These are phyloP conservation scores for Pristionchus fissidentatus DNA, from an alignment of 2,888 invertebrate species.

Conservation along the genomic window DNA sequence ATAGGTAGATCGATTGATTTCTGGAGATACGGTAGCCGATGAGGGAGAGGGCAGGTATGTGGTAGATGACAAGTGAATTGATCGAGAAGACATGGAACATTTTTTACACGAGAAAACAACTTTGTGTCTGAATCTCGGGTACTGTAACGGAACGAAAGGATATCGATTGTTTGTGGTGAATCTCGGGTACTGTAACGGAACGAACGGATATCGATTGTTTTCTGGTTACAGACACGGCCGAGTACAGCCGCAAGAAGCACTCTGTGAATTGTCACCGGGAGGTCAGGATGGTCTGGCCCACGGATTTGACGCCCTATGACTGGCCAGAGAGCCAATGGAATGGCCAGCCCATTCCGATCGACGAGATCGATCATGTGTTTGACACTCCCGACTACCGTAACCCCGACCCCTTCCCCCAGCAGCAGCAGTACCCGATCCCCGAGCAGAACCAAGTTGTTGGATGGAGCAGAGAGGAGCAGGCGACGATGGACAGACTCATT, in stretches of 20 bases:
- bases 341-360: slow-evolving; percentile 33
- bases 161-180: too few species aligned
- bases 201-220: too few species aligned
- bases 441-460: slow-evolving; percentile 1
- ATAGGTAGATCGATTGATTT: neutral
- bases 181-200: too few species aligned
- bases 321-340: slow-evolving; percentile 7
- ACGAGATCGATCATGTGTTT: slow-evolving; percentile 26
- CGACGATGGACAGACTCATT: slow-evolving; percentile 17
- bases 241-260: neutral
- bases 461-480: slow-evolving; percentile 30
- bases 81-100: too few species aligned
- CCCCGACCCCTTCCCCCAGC: neutral
- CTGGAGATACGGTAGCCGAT: neutral
- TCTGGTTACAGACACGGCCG: slow-evolving; percentile 49
- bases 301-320: slow-evolving; percentile 14
- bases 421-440: slow-evolving; percentile 25
- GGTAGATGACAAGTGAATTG: too few species aligned
- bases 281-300: slow-evolving; percentile 43
- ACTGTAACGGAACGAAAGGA: too few species aligned
- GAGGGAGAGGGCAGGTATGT: too few species aligned
- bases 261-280: neutral
- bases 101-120: too few species aligned
- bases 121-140: too few species aligned
- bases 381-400: slow-evolving; percentile 16